Base-by-base conservation (phyloP, 2,888 invertebrate species). In the Ditula angustiorana region DNA sequence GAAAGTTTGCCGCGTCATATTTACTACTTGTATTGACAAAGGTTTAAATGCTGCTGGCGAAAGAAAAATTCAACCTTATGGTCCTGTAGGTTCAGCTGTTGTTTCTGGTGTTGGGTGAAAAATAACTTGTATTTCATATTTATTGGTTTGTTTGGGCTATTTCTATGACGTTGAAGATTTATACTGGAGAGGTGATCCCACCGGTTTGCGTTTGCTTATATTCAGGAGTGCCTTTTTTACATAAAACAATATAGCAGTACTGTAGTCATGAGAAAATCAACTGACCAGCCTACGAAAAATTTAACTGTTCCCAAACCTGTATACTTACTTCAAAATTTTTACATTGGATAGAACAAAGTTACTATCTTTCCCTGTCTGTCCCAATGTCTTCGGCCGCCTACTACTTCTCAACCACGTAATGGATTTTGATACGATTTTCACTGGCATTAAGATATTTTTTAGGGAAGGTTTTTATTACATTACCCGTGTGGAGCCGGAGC, bases 101-200 rank as follows among this genome's bases (percentile, higher is more conserved):
- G 47, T 30, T 37, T 35, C 10, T 13, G n/a, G 1, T 26, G 16
- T 53, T 23, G 19, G 16, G 2, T 5, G 13, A n/a, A 10, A 47
- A 28, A 41, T 30, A 8, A 23, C 24, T 46, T 37, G 23, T 60
- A 28, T 28, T 49, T 71, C 67, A 69, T 73, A 76, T 75, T 76
- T 76, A 78, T 76, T 74, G 69, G 73, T 73, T 68, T 74, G 76
- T 73, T 73, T 72, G 69, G 75, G 73, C 69, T 74, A 74, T 78
- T 74, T 72, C 74, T 67, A 72, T 72, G 69, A 67, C 67, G 75
- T 68, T 62, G 13, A 69, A 76, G 76, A 80, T 77, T 80, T 79
- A 78, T 76, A 73, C 69, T 67, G 67, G 69, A 63, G 67, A 73
- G 73, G 71, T 74, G 68, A 71, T 71, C 24, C 52, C 11, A 3